These are phyloP conservation scores for Colossoma macropomum DNA, from an alignment of 2,113 vertebrate species.

Conservation along the genomic window DNA sequence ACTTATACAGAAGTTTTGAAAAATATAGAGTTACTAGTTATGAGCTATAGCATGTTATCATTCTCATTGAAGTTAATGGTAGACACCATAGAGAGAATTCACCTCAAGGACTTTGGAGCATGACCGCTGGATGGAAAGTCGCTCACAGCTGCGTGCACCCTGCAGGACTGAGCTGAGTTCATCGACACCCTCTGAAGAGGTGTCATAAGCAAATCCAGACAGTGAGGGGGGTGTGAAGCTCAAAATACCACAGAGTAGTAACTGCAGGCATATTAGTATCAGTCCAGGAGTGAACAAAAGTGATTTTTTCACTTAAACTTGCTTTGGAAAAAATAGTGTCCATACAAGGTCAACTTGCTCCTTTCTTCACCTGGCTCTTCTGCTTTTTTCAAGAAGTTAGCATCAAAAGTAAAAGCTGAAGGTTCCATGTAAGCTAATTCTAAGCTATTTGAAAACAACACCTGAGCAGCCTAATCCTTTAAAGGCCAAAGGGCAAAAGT, in stretches of 20 bases:
- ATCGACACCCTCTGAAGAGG: constrained; percentile 15
- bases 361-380: constrained; percentile 13
- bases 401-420: constrained; percentile 49
- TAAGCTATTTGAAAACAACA: constrained; percentile 60
- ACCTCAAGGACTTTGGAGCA: background rate
- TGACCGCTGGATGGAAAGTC: constrained; percentile 3
- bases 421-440: constrained; percentile 54
- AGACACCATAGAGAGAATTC: background rate
- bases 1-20: too few relatives aligned
- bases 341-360: constrained; percentile 19
- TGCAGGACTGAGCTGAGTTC: constrained; percentile 22
- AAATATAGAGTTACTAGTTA: background rate
- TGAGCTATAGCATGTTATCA: background rate
- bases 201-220: constrained; percentile 24
- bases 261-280: constrained; percentile 30
- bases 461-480: constrained; percentile 58
- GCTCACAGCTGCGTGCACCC: constrained; percentile 23
- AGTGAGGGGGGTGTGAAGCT: constrained; percentile 12
- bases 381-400: constrained; percentile 26
- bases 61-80: background rate
- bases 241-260: background rate
- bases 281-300: constrained; percentile 26
- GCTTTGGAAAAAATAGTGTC: constrained; percentile 1
- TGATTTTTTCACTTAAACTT: constrained; percentile 23
- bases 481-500: constrained; percentile 48